Evolutionary conservation across 2,888 invertebrate genomes (phyloP).

Genomic region (Pyrochroa serraticornis): DNA sequence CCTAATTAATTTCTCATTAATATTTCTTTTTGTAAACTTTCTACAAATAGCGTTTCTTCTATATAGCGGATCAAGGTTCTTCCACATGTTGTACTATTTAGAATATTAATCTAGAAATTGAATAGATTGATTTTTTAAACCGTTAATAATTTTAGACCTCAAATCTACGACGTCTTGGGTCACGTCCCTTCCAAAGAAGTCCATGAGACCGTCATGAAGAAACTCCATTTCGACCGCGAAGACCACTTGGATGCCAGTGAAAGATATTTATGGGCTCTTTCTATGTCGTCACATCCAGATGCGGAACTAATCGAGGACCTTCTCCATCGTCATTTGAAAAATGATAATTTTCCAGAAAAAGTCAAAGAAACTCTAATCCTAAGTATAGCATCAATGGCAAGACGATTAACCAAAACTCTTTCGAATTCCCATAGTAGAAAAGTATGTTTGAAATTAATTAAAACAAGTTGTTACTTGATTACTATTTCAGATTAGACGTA

Average conservation of each 20-base stretch:
- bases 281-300: constrained; percentile 70
- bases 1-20: too few relatives aligned
- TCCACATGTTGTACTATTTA: too few relatives aligned
- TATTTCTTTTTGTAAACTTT: too few relatives aligned
- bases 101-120: too few relatives aligned
- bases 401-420: constrained; percentile 53
- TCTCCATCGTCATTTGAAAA: constrained; percentile 58
- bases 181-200: constrained; percentile 72
- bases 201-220: constrained; percentile 71
- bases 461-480: too few relatives aligned
- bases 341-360: constrained; percentile 62
- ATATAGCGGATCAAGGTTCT: too few relatives aligned
- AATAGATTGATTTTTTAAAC: too few relatives aligned
- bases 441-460: too few relatives aligned
- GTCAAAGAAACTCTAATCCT: constrained; percentile 71
- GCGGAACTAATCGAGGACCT: constrained; percentile 62
- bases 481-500: constrained; percentile 50
- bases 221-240: constrained; percentile 65
- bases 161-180: constrained; percentile 73
- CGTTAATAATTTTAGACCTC: constrained; percentile 58
- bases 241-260: constrained; percentile 62
- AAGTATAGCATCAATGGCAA: constrained; percentile 68
- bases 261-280: constrained; percentile 75
- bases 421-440: constrained; percentile 30
- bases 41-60: too few relatives aligned